Evolutionary conservation across 2,797 vertebrate genomes (phyloP).

Genomic region (Ficedula albicollis): DNA sequence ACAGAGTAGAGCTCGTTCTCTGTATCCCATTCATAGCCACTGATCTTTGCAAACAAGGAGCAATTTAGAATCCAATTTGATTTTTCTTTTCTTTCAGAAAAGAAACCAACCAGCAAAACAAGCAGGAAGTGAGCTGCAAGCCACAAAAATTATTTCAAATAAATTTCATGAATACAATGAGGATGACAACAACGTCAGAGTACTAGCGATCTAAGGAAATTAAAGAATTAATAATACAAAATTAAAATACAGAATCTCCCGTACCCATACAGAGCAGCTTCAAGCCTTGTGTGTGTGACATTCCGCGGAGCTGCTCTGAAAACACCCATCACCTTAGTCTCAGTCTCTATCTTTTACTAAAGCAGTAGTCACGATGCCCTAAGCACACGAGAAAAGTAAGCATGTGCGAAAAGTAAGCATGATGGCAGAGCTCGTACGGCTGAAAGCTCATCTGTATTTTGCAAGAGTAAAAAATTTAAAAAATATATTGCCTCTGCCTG

Average conservation of each 20-base stretch:
- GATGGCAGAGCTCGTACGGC: background rate
- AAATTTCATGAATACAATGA: background rate
- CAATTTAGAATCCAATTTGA: slow-evolving; percentile 23
- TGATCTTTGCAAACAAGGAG: slow-evolving; percentile 32
- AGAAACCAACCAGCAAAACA: slow-evolving; percentile 1
- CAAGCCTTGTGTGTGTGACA: background rate
- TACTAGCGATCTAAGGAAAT: background rate
- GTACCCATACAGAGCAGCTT: background rate
- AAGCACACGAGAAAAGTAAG: background rate
- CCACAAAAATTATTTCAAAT: background rate
- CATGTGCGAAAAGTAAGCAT: background rate
- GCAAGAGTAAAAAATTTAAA: background rate
- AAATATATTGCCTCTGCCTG: background rate
- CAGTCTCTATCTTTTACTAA: background rate
- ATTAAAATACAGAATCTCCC: background rate
- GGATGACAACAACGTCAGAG: background rate
- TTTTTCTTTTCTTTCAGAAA: background rate
- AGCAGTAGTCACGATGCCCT: background rate
- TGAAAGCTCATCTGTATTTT: background rate
- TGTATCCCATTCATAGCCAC: slow-evolving; percentile 17
- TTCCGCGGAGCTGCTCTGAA: background rate
- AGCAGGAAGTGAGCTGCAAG: background rate
- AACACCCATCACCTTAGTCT: background rate
- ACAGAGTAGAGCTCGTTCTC: slow-evolving; percentile 32
- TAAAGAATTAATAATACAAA: background rate